Percentiles rank a stretch among this genome's conserved stretches.
Evolutionary conservation across 2,797 vertebrate species (phyloP).

Genomic region (Hoplostethus atlanticus): DNA sequence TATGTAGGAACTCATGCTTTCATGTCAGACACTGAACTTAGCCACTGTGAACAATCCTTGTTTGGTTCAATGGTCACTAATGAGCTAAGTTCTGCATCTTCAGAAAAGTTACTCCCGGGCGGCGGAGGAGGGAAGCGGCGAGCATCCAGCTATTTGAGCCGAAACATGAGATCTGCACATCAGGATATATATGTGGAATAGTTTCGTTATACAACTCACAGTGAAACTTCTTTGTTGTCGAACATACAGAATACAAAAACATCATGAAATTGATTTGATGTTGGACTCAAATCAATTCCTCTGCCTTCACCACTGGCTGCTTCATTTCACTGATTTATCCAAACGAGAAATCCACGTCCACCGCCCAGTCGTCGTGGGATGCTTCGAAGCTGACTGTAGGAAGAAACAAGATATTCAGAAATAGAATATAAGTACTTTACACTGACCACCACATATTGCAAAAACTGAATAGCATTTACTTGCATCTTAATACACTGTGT

Average conservation of each 20-base stretch:
- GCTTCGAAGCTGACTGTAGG: background rate
- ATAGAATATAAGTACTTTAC: background rate
- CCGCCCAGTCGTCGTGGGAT: background rate
- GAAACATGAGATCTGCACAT: conserved; percentile 15
- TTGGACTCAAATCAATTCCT: conserved; percentile 21
- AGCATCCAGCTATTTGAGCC: no score
- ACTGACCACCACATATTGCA: background rate
- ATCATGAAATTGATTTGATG: conserved; percentile 19
- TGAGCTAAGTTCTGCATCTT: conserved; percentile 84
- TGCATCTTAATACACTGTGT: background rate
- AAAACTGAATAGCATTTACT: background rate
- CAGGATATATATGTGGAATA: conserved; percentile 26
- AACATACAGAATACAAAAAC: conserved; percentile 6
- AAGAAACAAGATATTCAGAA: background rate
- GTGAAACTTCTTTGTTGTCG: background rate
- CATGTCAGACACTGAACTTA: conserved; percentile 85
- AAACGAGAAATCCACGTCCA: conserved; percentile 35
- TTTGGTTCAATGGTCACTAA: conserved; percentile 80
- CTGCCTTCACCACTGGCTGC: conserved; percentile 2
- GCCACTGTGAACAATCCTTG: conserved; percentile 84
- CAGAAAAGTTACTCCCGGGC: conserved; percentile 63
- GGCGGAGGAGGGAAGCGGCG: background rate
- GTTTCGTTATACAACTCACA: background rate
- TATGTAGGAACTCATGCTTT: conserved; percentile 62
- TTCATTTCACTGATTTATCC: conserved; percentile 25